Base-by-base conservation (phyloP, 2,888 invertebrate species). In the Nemapogon koenigi region DNA sequence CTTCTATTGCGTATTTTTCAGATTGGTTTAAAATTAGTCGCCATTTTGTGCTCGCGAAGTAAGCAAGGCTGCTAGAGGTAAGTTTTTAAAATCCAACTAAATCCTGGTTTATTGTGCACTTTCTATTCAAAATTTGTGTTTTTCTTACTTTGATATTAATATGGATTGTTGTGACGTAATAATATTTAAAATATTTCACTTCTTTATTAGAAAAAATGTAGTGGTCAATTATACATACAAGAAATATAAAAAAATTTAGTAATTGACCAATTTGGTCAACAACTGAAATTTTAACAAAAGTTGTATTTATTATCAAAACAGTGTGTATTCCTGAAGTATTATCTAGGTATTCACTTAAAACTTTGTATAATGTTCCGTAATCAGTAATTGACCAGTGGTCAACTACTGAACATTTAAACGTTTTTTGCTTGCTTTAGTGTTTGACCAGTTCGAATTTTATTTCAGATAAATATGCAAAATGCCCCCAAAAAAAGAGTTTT, bases 371-470 rank as follows among this genome's bases (percentile, higher is more conserved):
- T n/a, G n/a, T n/a, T n/a, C n/a, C n/a, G n/a, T n/a, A n/a, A n/a
- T n/a, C 18, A 33, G 16, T 33, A 33, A 13, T 33, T 17, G 18
- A 33, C 33, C 33, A 33, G n/a, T 16, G 15, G 17, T 16, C 19
- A 17, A 17, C 16, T 33, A 10, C 16, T 33, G 33, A 18, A 16
- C 18, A 17, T 16, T 18, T 33, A 18, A 8, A 10, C 4, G 6
- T 13, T 6, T 7, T 31, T 31, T 31, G n/a, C n/a, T 16, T 15
- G 31, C 14, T 33, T 13, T 13, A 33, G 18, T 33, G 17, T 6
- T 33, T 33, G 33, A 33, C 33, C 33, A 18, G n/a, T 13, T 8
- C 10, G 6, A 22, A 27, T 13, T 27, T 27, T 27, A n/a, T 27
- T 4, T n/a, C n/a, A n/a, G 28, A n/a, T 7, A 27, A 4, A n/a